Conservation (phyloP, 92 coral and sea anemone species). For the Epizoanthus stellaris region DNA sequence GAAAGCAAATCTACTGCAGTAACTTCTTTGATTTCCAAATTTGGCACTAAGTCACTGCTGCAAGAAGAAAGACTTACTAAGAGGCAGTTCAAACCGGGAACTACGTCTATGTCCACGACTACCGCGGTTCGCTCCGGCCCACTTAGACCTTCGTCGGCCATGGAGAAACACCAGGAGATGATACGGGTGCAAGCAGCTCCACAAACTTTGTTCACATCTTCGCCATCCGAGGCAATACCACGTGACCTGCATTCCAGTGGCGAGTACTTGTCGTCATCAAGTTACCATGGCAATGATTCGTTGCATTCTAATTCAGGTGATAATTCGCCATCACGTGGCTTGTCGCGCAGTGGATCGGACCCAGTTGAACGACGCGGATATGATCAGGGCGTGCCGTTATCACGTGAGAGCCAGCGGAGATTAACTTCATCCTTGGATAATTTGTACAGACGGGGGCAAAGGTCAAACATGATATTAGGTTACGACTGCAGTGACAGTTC, state of each 20-base stretch:
- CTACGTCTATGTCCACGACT: background rate
- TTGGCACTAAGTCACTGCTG: conserved; percentile 78
- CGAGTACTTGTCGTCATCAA: conserved; percentile 25
- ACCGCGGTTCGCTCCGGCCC: conserved; percentile 62
- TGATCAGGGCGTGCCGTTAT: background rate
- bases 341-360: conserved; percentile 31
- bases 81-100: conserved; percentile 66
- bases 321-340: conserved; percentile 17
- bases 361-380: background rate
- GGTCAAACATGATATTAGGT: background rate
- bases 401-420: conserved; percentile 37
- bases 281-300: conserved; percentile 28
- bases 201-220: conserved; percentile 20
- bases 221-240: conserved; percentile 13
- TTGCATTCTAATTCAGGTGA: conserved; percentile 35
- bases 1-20: conserved; percentile 66
- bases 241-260: conserved; percentile 5
- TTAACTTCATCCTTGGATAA: conserved; percentile 42
- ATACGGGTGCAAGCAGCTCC: background rate
- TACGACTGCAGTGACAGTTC: background rate
- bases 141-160: conserved; percentile 60
- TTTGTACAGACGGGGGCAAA: conserved; percentile 19
- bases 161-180: conserved; percentile 30
- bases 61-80: conserved; percentile 77
- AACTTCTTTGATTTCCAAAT: conserved; percentile 74